Evolutionary conservation across 1,140 invertebrate genomes (phyloP).

Genomic region (Triops longicaudatus): DNA sequence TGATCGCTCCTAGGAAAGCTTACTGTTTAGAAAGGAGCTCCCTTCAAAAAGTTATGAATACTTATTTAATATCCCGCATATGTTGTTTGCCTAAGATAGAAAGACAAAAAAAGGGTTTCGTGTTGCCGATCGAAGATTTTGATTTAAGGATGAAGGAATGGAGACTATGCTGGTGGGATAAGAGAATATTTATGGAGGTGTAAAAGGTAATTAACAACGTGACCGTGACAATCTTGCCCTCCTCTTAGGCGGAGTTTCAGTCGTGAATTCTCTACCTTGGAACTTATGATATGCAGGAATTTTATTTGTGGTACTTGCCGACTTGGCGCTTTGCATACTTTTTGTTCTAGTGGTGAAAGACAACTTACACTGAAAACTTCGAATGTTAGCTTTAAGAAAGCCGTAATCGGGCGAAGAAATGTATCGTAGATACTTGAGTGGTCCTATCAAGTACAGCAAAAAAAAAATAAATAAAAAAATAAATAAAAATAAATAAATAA

Average conservation of each 20-base stretch:
- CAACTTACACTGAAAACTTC: background rate
- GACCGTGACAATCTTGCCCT: background rate
- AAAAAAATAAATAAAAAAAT: no score
- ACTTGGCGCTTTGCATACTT: background rate
- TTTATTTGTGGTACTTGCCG: background rate
- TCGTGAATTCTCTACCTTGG: background rate
- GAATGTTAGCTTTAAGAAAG: no score
- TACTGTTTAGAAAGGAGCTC: background rate
- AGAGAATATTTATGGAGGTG: background rate
- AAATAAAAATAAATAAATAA: no score
- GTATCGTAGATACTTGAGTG: no score
- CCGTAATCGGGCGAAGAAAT: no score
- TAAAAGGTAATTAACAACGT: conserved; percentile 12
- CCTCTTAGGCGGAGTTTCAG: background rate
- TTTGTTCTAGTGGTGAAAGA: background rate
- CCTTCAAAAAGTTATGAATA: background rate
- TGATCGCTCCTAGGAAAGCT: background rate
- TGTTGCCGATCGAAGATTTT: background rate
- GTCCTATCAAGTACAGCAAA: no score
- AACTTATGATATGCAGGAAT: background rate
- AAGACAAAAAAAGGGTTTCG: background rate
- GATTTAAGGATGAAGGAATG: background rate
- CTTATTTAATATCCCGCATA: conserved; percentile 4
- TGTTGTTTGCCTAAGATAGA: background rate
- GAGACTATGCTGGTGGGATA: background rate